Percentiles rank a stretch among this genome's conserved stretches.
Conservation (phyloP, 2,113 vertebrate genomes). For the Clarias macrocephalus region DNA sequence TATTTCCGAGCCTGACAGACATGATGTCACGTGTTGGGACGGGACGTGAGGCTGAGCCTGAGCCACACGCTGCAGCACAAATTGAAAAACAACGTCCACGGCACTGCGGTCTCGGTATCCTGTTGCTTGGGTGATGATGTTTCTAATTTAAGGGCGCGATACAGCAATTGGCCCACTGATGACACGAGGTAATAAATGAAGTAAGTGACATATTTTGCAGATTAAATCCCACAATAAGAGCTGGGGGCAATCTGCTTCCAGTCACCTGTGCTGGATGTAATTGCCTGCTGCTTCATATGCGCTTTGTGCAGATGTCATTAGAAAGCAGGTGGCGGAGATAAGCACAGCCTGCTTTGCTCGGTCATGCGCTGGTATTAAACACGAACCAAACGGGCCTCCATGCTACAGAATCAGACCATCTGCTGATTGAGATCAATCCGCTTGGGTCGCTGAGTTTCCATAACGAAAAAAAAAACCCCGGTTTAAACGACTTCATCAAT, state of each 20-base stretch:
- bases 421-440: background rate
- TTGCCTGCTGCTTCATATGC: conserved; percentile 39
- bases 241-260: conserved; percentile 26
- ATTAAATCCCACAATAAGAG: conserved; percentile 20
- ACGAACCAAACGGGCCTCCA: background rate
- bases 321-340: conserved; percentile 39
- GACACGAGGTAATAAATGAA: background rate
- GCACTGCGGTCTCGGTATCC: background rate
- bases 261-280: conserved; percentile 43
- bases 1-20: background rate
- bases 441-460: background rate
- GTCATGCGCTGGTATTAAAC: conserved; percentile 20
- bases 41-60: background rate
- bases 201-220: conserved; percentile 5
- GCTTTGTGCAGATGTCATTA: conserved; percentile 25
- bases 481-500: background rate
- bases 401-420: background rate
- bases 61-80: background rate
- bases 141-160: background rate
- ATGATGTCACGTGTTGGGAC: background rate
- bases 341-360: conserved; percentile 16
- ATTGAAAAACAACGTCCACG: background rate
- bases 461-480: background rate
- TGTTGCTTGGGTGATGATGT: background rate
- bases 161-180: background rate